Base-by-base conservation (phyloP, 2,797 vertebrate species). In the Oreortyx pictus region DNA sequence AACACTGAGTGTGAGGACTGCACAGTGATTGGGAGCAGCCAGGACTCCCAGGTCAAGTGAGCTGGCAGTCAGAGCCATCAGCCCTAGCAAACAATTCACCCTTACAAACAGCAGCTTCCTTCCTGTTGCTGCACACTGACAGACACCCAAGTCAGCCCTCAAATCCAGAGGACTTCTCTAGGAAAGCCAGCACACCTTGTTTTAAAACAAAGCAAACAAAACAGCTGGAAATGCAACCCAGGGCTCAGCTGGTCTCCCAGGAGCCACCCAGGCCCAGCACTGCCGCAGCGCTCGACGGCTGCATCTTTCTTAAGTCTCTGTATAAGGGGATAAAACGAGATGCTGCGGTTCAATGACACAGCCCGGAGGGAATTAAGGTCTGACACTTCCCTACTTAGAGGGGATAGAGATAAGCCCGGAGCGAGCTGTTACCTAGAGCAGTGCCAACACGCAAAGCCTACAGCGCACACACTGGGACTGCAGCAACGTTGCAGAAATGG, bases 301-400 rank as follows among this genome's bases (percentile, higher is more conserved):
- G 0, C 4, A 27, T 81, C 90, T 92, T 43, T 39, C 92, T 78
- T 44, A 92, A 92, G 88, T 81, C 86, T 93, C 92, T 87, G 78
- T 86, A 86, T 93, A 93, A 94, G 6, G 5, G 94, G 95, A 95
- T 93, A 46, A 96, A 94, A 91, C 10, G 78, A 94, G 94, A 93
- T 86, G 95, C 90, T 88, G 88, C 1, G 49, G 94, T 90, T 96
- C 96, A 94, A 1, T 94, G 95, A 94, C 91, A 97, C 74, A 43
- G 76, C 81, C 84, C 8, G 0, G 70, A 81, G 46, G 89, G 95
- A 95, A 95, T 96, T 95, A 96, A 93, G 88, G 88, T 73, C 91
- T 91, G 95, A 80, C 92, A 78, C 11, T 4, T 90, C 82, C 92
- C 95, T 87, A 84, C 94, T 96, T 92, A 91, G 39, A 89, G 44